Evolutionary conservation across 2,888 invertebrate genomes (phyloP), one percentile per base, ranked within the genome.

Genomic region (Scaptomyza parva): DNA sequence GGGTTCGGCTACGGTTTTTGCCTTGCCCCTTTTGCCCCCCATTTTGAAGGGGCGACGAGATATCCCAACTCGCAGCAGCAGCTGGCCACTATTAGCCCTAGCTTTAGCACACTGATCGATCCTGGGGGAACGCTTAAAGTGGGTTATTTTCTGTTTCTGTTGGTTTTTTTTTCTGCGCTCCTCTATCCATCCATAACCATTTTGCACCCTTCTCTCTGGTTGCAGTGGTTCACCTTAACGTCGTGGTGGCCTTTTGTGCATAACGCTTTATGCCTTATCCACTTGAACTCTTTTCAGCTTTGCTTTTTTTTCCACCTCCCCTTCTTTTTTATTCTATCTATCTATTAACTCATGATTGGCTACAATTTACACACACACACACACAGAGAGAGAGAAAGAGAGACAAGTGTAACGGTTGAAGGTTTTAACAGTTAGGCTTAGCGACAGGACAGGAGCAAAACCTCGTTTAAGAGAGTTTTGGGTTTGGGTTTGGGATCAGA

Each of bases 301-400:
- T 86, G 11, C 1, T 11, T 33, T n/a, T n/a, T 33, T 33, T 33
- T n/a, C n/a, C n/a, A n/a, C n/a, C n/a, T n/a, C n/a, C n/a, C n/a
- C n/a, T n/a, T n/a, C n/a, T n/a, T n/a, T n/a, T n/a, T n/a, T n/a
- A n/a, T n/a, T n/a, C n/a, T n/a, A n/a, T n/a, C 80, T 84, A 86
- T 83, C 83, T 83, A 83, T 83, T 83, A 83, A 86, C 86, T 83
- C 83, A 86, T 83, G 83, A 83, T 83, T 83, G 86, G 86, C 85
- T 78, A 78, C 86, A 86, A 84, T 86, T 80, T 86, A 78, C 70
- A 80, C 70, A 80, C 77, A 82, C 70, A 77, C 76, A 82, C 70
- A 80, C 76, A 82, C 69, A 80, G 75, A 86, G n/a, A 33, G 69
- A 80, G 75, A 82, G 83, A 82, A 67, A 80, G 75, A 86, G n/a